These are phyloP conservation scores for Gymnothorax javanicus DNA, from an alignment of 2,797 vertebrate species.

Conservation along the genomic window DNA sequence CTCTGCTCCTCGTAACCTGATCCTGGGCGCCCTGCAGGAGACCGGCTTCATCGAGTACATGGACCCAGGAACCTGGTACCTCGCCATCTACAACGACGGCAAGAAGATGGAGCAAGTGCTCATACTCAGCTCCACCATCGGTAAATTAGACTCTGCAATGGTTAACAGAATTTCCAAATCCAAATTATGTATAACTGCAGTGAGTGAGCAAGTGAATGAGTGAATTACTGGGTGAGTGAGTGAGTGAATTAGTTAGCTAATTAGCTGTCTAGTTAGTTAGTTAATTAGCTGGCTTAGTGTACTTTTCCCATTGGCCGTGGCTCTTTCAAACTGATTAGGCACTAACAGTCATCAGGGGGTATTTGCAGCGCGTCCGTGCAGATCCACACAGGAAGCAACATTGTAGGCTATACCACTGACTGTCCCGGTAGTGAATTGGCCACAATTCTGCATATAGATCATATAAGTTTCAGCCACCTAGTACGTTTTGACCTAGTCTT, in stretches of 20 bases:
- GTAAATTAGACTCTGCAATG: constrained; percentile 59
- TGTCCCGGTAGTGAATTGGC: too few relatives aligned
- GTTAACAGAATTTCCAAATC: background rate
- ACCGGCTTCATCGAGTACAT: constrained; percentile 96
- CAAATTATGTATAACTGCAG: background rate
- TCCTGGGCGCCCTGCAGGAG: constrained; percentile 88
- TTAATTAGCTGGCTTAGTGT: too few relatives aligned
- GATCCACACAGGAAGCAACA: too few relatives aligned
- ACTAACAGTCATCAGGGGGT: too few relatives aligned
- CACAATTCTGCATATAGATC: background rate
- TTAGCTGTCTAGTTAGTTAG: too few relatives aligned
- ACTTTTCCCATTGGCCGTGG: too few relatives aligned
- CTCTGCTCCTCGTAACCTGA: constrained; percentile 82
- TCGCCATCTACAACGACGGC: constrained; percentile 94
- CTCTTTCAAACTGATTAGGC: too few relatives aligned
- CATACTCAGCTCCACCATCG: constrained; percentile 89
- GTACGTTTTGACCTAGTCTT: background rate
- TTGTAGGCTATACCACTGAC: too few relatives aligned
- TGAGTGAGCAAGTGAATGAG: background rate
- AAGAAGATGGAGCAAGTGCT: constrained; percentile 91
- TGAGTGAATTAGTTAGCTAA: too few relatives aligned
- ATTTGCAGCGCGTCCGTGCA: too few relatives aligned
- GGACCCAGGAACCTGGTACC: constrained; percentile 93
- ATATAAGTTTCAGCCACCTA: background rate
- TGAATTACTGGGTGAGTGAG: too few relatives aligned